A percentile compares a stretch with the other conserved stretches of the same genome.
Conservation (phyloP, 1,140 invertebrate species). For the Zaprionus africanus region DNA sequence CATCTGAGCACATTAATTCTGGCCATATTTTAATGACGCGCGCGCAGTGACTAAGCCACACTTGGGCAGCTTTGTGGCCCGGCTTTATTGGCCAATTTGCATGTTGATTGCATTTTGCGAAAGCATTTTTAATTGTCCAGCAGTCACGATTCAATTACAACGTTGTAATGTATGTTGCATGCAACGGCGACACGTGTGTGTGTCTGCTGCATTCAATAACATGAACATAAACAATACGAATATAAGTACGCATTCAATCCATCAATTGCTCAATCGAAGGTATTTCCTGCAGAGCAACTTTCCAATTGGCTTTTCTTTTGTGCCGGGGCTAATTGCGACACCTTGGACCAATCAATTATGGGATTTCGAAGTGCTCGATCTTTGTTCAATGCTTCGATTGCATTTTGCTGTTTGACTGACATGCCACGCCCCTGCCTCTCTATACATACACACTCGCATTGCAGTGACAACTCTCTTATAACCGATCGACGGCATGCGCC, state of each 20-base stretch:
- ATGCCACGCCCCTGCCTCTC: slow-evolving; percentile 45
- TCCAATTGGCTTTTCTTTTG: slow-evolving; percentile 64
- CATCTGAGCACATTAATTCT: slow-evolving; percentile 52
- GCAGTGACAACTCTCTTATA: slow-evolving; percentile 71
- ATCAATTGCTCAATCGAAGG: slow-evolving; percentile 40
- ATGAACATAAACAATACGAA: slow-evolving; percentile 1
- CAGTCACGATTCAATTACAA: slow-evolving; percentile 69
- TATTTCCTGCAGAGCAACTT: slow-evolving; percentile 51
- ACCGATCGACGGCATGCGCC: slow-evolving; percentile 27
- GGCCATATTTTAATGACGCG: slow-evolving; percentile 33
- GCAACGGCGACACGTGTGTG: slow-evolving; percentile 20
- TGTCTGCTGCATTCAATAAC: slow-evolving; percentile 23
- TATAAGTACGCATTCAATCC: slow-evolving; percentile 21
- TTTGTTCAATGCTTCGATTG: slow-evolving; percentile 32
- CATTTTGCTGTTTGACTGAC: slow-evolving; percentile 61
- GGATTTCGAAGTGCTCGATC: slow-evolving; percentile 58
- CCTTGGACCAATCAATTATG: slow-evolving; percentile 68
- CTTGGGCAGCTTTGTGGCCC: slow-evolving; percentile 1
- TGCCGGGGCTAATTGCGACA: slow-evolving; percentile 42
- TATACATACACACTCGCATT: slow-evolving; percentile 8
- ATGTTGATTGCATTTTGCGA: slow-evolving; percentile 63
- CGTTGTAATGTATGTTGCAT: slow-evolving; percentile 62
- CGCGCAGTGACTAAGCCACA: slow-evolving; percentile 26
- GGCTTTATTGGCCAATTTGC: slow-evolving; percentile 70
- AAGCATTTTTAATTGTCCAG: slow-evolving; percentile 34